These are phyloP conservation scores for Euschistus heros DNA, from an alignment of 1,140 invertebrate genomes.

Conservation along the genomic window DNA sequence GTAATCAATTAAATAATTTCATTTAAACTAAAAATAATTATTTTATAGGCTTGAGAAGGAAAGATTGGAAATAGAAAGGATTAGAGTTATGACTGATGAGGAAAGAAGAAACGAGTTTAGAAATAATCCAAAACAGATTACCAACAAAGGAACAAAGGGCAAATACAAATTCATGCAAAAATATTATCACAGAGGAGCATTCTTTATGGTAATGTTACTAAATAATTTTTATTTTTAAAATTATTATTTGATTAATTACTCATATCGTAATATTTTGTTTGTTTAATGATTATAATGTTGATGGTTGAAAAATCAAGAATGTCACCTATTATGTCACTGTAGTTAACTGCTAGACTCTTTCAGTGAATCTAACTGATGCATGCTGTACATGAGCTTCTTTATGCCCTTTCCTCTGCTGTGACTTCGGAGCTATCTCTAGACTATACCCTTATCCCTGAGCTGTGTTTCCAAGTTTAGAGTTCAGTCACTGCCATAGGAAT, in stretches of 20 bases:
- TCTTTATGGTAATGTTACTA: conserved; percentile 62
- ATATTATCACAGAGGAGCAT: conserved; percentile 98
- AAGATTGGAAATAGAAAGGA: conserved; percentile 76
- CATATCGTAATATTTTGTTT: too few species aligned
- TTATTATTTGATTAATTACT: too few species aligned
- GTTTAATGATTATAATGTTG: too few species aligned
- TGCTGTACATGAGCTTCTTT: too few species aligned
- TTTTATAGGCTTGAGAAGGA: conserved; percentile 64
- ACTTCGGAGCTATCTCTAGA: too few species aligned
- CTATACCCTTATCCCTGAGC: too few species aligned
- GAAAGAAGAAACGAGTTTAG: conserved; percentile 79
- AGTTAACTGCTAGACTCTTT: too few species aligned
- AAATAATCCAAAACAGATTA: conserved; percentile 85
- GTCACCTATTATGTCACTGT: too few species aligned
- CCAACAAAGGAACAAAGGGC: conserved; percentile 92
- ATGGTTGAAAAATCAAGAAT: not conserved
- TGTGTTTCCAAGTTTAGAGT: too few species aligned
- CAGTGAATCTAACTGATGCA: too few species aligned
- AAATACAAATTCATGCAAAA: conserved; percentile 99
- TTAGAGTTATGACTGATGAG: conserved; percentile 94
- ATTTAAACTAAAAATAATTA: not conserved
- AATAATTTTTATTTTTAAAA: not conserved
- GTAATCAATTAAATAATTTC: not conserved
- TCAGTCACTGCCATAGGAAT: too few species aligned
- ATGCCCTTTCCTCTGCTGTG: too few species aligned